Base-by-base conservation (phyloP, 2,888 invertebrate species). In the Drosophila multiciliata region DNA sequence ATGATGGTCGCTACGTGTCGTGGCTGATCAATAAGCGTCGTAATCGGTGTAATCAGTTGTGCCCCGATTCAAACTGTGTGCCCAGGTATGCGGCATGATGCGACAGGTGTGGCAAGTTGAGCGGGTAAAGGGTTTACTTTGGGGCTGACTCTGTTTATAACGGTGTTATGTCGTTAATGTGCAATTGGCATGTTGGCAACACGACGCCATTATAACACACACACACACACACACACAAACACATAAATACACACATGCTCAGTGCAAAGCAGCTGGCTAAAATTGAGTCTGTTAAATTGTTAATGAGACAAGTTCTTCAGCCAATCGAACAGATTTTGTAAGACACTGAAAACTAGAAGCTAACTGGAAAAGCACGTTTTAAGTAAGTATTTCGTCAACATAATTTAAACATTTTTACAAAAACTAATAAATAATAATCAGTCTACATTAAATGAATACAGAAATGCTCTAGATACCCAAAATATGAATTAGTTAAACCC, bases 181-280 rank as follows among this genome's bases (percentile, higher is more conserved):
- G 89, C 90, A 90, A 91, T 91, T 92, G 91, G 91, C 91, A 91
- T 91, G 91, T 91, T 90, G 86, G 87, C 85, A 82, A 73, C 81
- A 84, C 65, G 66, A 66, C 32, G 53, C 78, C 53, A 66, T 68
- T 68, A 55, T 65, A 72, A 55, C 71, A 67, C 61, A 50, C 53
- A 68, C 29, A 62, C 52, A 64, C 52, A 20, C 61, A 36, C 35
- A 29, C 55, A 70, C 48, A 62, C 45, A 35, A 50, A 53, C 55
- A 40, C 52, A 64, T 57, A 60, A 32, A 58, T 66, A 70, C 36
- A 40, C 50, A 49, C 49, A 58, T 23, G 23, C 2, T 23, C 42
- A 45, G 45, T 4, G 45, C 49, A 57, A 29, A 71, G 77, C 78
- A 81, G 66, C 70, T 81, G 79, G 66, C 59, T 73, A 48, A 72